Percentiles rank a stretch among this genome's conserved stretches.
Evolutionary conservation across 1,140 invertebrate genomes (phyloP).

Genomic region (Bombyx mandarina): DNA sequence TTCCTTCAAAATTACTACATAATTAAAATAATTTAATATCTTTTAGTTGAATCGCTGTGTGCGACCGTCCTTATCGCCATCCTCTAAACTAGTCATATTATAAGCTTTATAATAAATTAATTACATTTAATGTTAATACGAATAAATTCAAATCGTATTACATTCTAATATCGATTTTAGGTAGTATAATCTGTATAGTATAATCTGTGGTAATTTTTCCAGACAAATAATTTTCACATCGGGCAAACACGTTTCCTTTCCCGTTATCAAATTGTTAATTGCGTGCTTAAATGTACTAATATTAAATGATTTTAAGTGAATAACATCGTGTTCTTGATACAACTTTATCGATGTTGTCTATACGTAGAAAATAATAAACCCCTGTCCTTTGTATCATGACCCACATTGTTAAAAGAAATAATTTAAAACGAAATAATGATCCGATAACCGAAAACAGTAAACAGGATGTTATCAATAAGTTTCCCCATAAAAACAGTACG

Average conservation of each 20-base stretch:
- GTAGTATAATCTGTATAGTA: neutral
- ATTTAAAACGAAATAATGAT: slow-evolving; percentile 31
- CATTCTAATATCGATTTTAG: neutral
- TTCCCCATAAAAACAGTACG: slow-evolving; percentile 40
- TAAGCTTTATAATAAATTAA: slow-evolving; percentile 39
- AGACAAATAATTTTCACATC: slow-evolving; percentile 17
- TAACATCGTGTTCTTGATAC: slow-evolving; percentile 45
- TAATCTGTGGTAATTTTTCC: neutral
- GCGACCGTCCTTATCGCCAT: slow-evolving; percentile 69
- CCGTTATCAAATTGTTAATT: slow-evolving; percentile 38
- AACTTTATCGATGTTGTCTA: slow-evolving; percentile 43
- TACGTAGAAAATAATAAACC: slow-evolving; percentile 38
- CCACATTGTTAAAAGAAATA: slow-evolving; percentile 52
- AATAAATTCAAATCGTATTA: neutral
- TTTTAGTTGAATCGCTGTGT: slow-evolving; percentile 54
- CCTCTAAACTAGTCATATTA: slow-evolving; percentile 66
- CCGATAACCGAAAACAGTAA: slow-evolving; percentile 35
- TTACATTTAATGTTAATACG: slow-evolving; percentile 29
- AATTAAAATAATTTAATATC: slow-evolving; percentile 55
- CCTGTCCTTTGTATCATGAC: slow-evolving; percentile 36
- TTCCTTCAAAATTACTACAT: slow-evolving; percentile 56
- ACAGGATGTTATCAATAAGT: slow-evolving; percentile 41
- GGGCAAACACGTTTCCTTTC: slow-evolving; percentile 29
- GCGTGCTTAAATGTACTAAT: slow-evolving; percentile 57
- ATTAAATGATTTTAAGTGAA: slow-evolving; percentile 46